Base-by-base conservation (phyloP, 2,888 invertebrate species). In the Spilarctia lutea region DNA sequence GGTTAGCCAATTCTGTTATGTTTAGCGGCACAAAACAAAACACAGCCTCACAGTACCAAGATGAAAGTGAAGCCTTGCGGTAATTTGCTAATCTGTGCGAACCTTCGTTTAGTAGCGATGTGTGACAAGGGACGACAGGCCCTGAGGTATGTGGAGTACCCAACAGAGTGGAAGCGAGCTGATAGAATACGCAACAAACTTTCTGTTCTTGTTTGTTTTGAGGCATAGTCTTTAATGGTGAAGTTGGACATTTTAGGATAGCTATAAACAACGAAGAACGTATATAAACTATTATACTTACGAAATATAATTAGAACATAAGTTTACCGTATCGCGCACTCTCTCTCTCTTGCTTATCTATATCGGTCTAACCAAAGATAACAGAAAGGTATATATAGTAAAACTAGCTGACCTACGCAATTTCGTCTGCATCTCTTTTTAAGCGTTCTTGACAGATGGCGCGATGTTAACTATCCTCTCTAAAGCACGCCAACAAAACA, bases 61-160 rank as follows among this genome's bases (percentile, higher is more conserved):
- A 76, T 85, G 77, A 85, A 85, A 81, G 78, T 60, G 65, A 76
- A 11, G 70, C 83, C 79, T 67, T 27, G 52, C 35, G 81, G 85
- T 65, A 72, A 65, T 80, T 82, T 73, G 68, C 24, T 79, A 82
- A 79, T 74, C 77, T 74, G 77, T 73, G 76, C 66, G 45, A 67
- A 39, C 60, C 39, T 75, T 68, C 66, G 71, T 73, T 68, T 75
- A 69, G 68, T 27, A n/a, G 3, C 71, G 65, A 10, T 65, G 3
- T 24, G 63, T 82, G 81, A 81, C 74, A 78, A 79, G 79, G 83
- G 81, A 60, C 71, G 77, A 79, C 80, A 78, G 75, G 75, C 75
- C 75, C 75, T 30, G 71, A 56, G 81, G 80, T 77, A 52, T 35
- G 48, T 35, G 35, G 18, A 60, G 45, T 65, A 42, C 39, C 52